Percentiles rank a stretch among this genome's conserved stretches.
Evolutionary conservation across 2,797 vertebrate genomes (phyloP).

Genomic region (Chanos chanos): DNA sequence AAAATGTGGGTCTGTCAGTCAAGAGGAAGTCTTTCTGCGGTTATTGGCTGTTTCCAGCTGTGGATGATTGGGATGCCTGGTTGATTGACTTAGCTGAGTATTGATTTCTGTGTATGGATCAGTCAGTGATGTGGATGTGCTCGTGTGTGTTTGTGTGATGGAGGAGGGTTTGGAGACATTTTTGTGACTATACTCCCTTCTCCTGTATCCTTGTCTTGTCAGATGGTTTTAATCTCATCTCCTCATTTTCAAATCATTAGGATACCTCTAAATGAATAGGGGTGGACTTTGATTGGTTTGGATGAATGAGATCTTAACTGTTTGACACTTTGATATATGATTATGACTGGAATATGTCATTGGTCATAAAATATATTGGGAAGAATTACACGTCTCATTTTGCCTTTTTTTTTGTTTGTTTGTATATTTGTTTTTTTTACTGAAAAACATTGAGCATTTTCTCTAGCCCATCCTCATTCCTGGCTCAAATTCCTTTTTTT

Average conservation of each 20-base stretch:
- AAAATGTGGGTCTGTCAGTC: constrained; percentile 37
- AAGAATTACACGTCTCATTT: too few relatives aligned
- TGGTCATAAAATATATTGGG: too few relatives aligned
- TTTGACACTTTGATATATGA: constrained; percentile 10
- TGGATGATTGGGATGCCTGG: constrained; percentile 56
- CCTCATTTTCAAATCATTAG: background rate
- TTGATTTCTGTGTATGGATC: constrained; percentile 60
- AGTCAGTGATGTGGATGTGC: constrained; percentile 14
- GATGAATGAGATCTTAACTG: too few relatives aligned
- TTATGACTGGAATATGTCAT: too few relatives aligned
- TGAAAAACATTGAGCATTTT: too few relatives aligned
- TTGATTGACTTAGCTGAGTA: constrained; percentile 59
- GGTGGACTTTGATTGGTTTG: too few relatives aligned
- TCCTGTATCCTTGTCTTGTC: too few relatives aligned
- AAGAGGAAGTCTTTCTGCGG: constrained; percentile 20
- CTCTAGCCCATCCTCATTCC: background rate
- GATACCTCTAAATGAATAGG: background rate
- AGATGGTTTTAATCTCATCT: too few relatives aligned
- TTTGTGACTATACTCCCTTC: too few relatives aligned
- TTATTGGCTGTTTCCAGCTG: constrained; percentile 45
- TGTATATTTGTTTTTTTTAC: too few relatives aligned
- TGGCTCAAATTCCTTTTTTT: background rate
- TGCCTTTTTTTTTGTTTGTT: too few relatives aligned
- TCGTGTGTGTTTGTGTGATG: constrained; percentile 13
- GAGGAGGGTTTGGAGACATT: background rate